These are phyloP conservation scores for Tursiops truncatus DNA, from an alignment of 2,113 vertebrate genomes.

Conservation along the genomic window DNA sequence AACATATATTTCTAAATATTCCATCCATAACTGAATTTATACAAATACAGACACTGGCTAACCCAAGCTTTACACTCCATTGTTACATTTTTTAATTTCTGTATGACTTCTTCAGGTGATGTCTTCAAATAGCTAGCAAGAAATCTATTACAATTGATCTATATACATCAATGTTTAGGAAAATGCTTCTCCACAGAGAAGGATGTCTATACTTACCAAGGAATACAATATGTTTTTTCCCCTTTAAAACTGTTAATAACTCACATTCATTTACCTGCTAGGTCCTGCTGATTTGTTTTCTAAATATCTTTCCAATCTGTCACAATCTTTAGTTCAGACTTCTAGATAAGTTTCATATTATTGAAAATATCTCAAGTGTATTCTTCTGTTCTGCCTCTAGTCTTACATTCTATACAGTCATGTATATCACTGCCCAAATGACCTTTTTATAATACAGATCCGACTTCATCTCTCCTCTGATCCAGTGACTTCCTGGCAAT, in stretches of 20 bases:
- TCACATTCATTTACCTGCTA: neutral
- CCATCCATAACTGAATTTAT: neutral
- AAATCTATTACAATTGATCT: neutral
- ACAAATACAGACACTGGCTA: neutral
- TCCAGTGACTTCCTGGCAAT: neutral
- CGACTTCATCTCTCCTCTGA: neutral
- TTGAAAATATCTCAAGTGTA: neutral
- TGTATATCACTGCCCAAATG: neutral
- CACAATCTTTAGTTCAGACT: neutral
- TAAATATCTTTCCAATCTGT: neutral
- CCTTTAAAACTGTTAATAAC: neutral
- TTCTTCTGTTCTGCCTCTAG: neutral
- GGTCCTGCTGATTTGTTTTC: neutral
- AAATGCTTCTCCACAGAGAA: neutral
- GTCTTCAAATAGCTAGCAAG: neutral
- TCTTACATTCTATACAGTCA: neutral
- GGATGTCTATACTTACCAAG: accelerated
- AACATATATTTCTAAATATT: neutral
- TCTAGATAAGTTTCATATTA: neutral
- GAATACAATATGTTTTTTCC: neutral
- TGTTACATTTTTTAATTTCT: neutral
- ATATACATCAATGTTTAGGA: neutral
- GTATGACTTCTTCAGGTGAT: neutral
- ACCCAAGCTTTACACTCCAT: neutral
- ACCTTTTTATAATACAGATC: neutral